Conservation (phyloP, 2,797 vertebrate species). For the Tarsius wallacei region DNA sequence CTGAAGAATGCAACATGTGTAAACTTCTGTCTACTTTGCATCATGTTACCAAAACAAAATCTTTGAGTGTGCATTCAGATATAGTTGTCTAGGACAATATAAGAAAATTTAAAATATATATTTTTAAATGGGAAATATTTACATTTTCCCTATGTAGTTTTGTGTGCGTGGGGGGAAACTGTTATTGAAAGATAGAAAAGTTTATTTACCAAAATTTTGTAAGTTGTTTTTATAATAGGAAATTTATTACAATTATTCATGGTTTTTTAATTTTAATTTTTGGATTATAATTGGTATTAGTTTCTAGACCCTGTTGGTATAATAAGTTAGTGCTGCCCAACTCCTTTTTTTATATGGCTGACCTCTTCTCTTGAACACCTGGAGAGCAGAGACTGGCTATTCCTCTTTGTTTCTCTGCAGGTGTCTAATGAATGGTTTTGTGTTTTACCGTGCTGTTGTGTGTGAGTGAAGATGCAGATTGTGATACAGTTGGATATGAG, state of each 20-base stretch:
- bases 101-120: not conserved
- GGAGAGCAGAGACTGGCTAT: not conserved
- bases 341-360: not conserved
- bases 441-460: not conserved
- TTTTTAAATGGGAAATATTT: conserved; percentile 6
- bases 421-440: conserved; percentile 2
- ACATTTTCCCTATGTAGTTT: not conserved
- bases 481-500: not conserved
- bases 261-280: not conserved
- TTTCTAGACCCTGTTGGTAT: not conserved
- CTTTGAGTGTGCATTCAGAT: not conserved
- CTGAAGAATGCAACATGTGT: not conserved
- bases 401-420: not conserved
- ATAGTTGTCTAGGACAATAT: not conserved
- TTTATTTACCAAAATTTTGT: not conserved
- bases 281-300: not conserved
- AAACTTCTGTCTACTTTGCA: conserved; percentile 51
- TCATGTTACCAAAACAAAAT: not conserved
- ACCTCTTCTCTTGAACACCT: not conserved
- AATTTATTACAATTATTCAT: not conserved
- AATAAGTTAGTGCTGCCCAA: not conserved
- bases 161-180: not conserved
- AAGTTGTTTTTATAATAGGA: conserved; percentile 27
- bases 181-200: not conserved
- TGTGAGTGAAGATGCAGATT: not conserved